Percentiles rank a stretch among this genome's conserved stretches.
Conservation (phyloP, 2,888 invertebrate species). For the Melanchra persicariae region DNA sequence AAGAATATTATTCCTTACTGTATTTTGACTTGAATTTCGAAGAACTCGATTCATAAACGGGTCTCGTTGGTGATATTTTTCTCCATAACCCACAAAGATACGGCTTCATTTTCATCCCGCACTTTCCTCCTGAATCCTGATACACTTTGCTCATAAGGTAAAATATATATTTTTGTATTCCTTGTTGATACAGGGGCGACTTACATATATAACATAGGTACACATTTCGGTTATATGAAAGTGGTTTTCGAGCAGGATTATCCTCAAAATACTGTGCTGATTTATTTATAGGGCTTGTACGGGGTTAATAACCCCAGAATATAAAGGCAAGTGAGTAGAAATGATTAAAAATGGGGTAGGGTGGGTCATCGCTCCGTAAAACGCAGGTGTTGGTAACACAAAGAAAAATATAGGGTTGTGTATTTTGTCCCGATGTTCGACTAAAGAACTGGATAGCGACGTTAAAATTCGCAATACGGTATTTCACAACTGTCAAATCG, state of each 20-base stretch:
- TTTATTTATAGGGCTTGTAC: conserved; percentile 22
- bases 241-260: conserved; percentile 28
- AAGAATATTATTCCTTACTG: background rate
- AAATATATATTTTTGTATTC: conserved; percentile 39
- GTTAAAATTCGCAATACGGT: too few species aligned
- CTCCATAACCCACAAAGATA: conserved; percentile 18
- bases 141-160: conserved; percentile 40
- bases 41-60: background rate
- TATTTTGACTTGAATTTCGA: background rate
- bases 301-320: conserved; percentile 12
- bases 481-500: too few species aligned
- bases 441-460: too few species aligned
- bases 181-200: background rate
- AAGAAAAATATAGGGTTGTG: conserved; percentile 3
- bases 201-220: background rate
- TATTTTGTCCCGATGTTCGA: background rate
- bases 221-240: conserved; percentile 1
- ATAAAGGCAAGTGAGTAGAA: conserved; percentile 3
- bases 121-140: conserved; percentile 46
- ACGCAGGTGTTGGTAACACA: conserved; percentile 30
- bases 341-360: conserved; percentile 10
- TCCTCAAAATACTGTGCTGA: background rate
- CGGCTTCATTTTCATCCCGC: conserved; percentile 6
- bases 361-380: conserved; percentile 25
- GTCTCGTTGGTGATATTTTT: conserved; percentile 24